Percentiles rank a stretch among this genome's conserved stretches.
Evolutionary conservation across 2,797 vertebrate genomes (phyloP).

Genomic region (Sitta carolinensis): DNA sequence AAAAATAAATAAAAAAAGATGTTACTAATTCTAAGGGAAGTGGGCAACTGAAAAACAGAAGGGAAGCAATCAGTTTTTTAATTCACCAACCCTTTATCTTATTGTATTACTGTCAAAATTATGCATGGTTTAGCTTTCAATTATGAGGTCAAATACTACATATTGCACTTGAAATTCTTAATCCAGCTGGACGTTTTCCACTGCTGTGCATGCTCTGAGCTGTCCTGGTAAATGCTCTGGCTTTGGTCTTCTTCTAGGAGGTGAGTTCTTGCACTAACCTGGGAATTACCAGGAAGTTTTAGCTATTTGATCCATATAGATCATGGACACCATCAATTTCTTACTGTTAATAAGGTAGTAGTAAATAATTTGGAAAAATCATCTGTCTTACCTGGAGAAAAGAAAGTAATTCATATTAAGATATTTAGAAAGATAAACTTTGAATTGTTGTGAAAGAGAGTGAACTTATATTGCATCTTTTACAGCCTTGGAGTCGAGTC

Average conservation of each 20-base stretch:
- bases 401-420: background rate
- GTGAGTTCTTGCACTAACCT: background rate
- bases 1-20: background rate
- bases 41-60: background rate
- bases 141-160: background rate
- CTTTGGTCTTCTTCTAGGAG: background rate
- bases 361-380: background rate
- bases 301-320: slow-evolving; percentile 27
- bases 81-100: background rate
- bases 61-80: background rate
- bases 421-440: background rate
- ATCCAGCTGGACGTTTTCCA: background rate
- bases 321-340: background rate
- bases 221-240: background rate
- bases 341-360: background rate
- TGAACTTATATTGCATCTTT: background rate
- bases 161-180: background rate
- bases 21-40: background rate
- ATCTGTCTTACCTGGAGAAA: background rate
- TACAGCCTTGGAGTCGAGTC: rapidly evolving
- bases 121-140: background rate
- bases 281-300: background rate
- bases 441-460: background rate
- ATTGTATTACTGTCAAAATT: background rate
- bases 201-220: background rate